Evolutionary conservation across 2,113 vertebrate species (phyloP), one percentile per base, ranked within the genome.

Genomic region (Meleagris gallopavo): DNA sequence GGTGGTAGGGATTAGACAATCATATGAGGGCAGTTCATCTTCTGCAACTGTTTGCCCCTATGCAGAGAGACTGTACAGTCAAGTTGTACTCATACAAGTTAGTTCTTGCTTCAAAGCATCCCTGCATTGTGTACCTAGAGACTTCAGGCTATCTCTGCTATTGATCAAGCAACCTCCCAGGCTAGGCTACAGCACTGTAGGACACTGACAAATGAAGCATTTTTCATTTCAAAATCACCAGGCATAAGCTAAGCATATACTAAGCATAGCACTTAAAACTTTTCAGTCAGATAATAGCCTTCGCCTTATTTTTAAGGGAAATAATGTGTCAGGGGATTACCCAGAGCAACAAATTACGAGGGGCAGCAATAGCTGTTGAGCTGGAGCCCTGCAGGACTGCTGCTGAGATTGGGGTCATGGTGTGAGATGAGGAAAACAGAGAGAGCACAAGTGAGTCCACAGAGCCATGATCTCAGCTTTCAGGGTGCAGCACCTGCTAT

Each of bases 151-250:
- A 13, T 70, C 27, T 66, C 30, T 89, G 45, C 6, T 19, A 57
- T 73, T 83, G 82, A 90, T 83, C 78, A 78, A 74, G 36, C 54
- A 89, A 76, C 65, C 43, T 78, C 89, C 54, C 50, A 89, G 50
- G 48, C 62, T 41, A 46, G 41, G 84, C 78, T 85, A 55, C 40
- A 80, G 24, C 7, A 4, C 38, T 79, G 62, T 18, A 29, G 16
- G 82, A 58, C 25, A 38, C 11, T 40, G 50, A 58, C 57, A 85
- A 89, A 83, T 8, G 27, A 52, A 74, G 67, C 48, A 66, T 72
- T 75, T 94, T 93, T 87, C 29, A 70, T 82, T 79, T 57, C 60
- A 67, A 92, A 90, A 94, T 82, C 61, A 71, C 61, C 43, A 58
- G 22, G 27, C 32, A 18, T 79, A 65, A 34, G 58, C 52, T 82